Conservation (phyloP, 1,140 invertebrate species). For the Leucophenga varia region DNA sequence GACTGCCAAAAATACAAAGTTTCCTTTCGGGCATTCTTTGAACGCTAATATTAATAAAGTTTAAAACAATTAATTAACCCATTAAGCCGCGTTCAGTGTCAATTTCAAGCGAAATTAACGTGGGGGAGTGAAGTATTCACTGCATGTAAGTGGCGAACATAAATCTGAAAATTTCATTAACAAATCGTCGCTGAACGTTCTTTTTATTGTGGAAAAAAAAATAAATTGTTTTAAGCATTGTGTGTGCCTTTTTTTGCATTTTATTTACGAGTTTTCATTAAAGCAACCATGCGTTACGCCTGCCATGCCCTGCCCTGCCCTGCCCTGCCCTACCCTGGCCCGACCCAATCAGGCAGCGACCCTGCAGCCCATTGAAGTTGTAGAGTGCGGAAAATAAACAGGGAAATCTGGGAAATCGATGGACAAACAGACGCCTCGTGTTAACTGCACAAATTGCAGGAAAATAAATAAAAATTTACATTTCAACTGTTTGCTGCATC, state of each 20-base stretch:
- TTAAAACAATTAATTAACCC: too few species aligned
- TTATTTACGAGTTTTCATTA: constrained; percentile 47
- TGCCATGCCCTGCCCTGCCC: neutral
- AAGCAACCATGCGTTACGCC: constrained; percentile 12
- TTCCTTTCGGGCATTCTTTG: too few species aligned
- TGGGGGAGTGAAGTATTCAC: too few species aligned
- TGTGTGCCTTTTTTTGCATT: constrained; percentile 12
- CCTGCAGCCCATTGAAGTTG: constrained; percentile 3
- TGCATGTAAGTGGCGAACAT: constrained; percentile 24
- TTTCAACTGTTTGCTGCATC: constrained; percentile 14
- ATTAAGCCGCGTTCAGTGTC: too few species aligned
- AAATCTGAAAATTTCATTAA: constrained; percentile 43
- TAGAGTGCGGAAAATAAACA: constrained; percentile 4
- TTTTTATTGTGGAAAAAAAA: constrained; percentile 22
- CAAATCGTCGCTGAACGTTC: constrained; percentile 33
- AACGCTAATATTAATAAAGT: too few species aligned
- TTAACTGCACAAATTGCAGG: constrained; percentile 18
- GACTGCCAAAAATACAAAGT: too few species aligned
- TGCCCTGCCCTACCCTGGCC: neutral
- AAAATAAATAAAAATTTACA: constrained; percentile 20
- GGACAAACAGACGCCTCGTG: constrained; percentile 11
- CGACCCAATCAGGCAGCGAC: constrained; percentile 17
- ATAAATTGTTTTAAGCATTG: constrained; percentile 41
- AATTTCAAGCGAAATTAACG: too few species aligned
- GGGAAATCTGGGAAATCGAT: constrained; percentile 11